Evolutionary conservation across 35 echinoderm and acorn worm genomes (phyloP).

Genomic region (Strongylocentrotus purpuratus): DNA sequence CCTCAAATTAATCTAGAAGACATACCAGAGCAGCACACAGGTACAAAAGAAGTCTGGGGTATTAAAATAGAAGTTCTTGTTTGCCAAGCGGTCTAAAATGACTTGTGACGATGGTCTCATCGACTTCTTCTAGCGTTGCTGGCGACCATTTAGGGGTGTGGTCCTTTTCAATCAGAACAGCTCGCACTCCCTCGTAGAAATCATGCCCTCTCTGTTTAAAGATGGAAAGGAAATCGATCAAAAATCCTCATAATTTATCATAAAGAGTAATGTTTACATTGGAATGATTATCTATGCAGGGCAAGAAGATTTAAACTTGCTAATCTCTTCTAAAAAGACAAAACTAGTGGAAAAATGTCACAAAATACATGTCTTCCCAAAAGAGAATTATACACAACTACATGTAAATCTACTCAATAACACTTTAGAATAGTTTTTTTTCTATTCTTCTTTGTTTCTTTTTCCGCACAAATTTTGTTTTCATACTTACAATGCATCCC

Average conservation of each 20-base stretch:
- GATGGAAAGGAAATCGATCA: background rate
- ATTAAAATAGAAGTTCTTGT: conserved; percentile 60
- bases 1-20: background rate
- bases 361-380: too few species aligned
- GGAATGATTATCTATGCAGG: too few species aligned
- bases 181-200: conserved; percentile 96
- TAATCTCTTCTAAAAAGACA: too few species aligned
- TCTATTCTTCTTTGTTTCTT: too few species aligned
- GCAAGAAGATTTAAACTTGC: too few species aligned
- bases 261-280: background rate
- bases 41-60: background rate
- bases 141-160: conserved; percentile 89
- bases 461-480: background rate
- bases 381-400: too few species aligned
- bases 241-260: background rate
- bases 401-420: too few species aligned
- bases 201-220: conserved; percentile 69
- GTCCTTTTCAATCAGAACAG: conserved; percentile 87
- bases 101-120: conserved; percentile 71
- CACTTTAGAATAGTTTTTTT: too few species aligned
- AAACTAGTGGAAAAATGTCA: too few species aligned
- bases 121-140: conserved; percentile 82
- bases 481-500: conserved; percentile 93
- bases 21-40: background rate
- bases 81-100: conserved; percentile 83